Evolutionary conservation across 1,140 invertebrate species (phyloP).

Genomic region (Chrysomallon squamiferum): DNA sequence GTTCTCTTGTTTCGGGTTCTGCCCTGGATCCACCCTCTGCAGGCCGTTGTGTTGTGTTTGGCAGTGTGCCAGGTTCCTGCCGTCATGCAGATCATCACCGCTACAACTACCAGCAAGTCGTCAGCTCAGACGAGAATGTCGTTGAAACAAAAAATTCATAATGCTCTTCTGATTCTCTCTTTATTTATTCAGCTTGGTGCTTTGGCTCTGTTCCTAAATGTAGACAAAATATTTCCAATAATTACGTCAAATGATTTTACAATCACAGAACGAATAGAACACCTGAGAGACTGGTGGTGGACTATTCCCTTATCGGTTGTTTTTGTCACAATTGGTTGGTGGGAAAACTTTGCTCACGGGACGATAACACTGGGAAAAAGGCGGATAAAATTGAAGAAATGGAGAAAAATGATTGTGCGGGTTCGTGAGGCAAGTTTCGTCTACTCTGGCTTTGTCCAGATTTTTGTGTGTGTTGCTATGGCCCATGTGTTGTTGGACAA

Average conservation of each 20-base stretch:
- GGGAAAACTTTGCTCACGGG: slow-evolving; percentile 93
- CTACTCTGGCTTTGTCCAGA: slow-evolving; percentile 16
- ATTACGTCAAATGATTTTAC: background rate
- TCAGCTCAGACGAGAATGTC: too few species aligned
- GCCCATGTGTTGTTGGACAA: background rate
- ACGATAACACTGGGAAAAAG: background rate
- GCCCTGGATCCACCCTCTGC: slow-evolving; percentile 19
- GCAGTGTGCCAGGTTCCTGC: slow-evolving; percentile 29
- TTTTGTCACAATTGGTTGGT: slow-evolving; percentile 87
- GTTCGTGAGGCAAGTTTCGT: slow-evolving; percentile 14
- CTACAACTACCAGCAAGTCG: too few species aligned
- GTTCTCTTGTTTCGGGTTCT: slow-evolving; percentile 35
- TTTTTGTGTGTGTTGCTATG: background rate
- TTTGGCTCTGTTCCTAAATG: background rate
- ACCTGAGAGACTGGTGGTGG: background rate
- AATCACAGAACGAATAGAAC: background rate
- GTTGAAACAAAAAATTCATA: background rate
- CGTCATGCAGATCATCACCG: slow-evolving; percentile 19
- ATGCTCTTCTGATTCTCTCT: background rate
- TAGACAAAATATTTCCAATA: background rate
- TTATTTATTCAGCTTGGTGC: slow-evolving; percentile 14
- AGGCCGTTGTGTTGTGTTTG: slow-evolving; percentile 18
- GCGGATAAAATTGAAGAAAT: background rate
- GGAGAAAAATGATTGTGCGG: slow-evolving; percentile 1
- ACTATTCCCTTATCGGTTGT: slow-evolving; percentile 1